Evolutionary conservation across 2,797 vertebrate species (phyloP).

Genomic region (Rhynchonycteris naso): DNA sequence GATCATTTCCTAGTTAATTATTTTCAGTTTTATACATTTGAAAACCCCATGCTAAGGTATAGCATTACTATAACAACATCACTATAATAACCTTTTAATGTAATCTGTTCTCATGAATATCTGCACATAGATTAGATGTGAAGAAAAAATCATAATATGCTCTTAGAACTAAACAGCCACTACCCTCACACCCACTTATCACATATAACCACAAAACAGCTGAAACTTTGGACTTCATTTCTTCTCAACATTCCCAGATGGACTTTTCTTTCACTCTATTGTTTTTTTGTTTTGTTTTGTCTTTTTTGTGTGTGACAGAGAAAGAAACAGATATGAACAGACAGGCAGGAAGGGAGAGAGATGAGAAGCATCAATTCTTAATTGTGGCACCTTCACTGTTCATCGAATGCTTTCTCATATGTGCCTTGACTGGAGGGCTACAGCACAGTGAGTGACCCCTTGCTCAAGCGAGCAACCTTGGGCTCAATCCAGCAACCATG

Average conservation of each 20-base stretch:
- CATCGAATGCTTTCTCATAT: no score
- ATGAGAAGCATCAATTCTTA: no score
- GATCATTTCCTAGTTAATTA: slow-evolving; percentile 25
- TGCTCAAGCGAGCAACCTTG: no score
- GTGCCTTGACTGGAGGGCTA: no score
- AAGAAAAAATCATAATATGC: slow-evolving; percentile 4
- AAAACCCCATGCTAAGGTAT: slow-evolving; percentile 7
- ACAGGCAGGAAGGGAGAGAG: no score
- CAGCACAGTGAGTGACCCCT: no score
- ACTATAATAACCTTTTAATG: slow-evolving; percentile 20
- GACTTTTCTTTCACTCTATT: not conserved
- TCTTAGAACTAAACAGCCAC: not conserved
- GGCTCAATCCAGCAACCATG: no score
- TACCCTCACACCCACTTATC: not conserved
- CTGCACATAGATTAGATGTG: slow-evolving; percentile 6
- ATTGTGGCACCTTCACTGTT: no score
- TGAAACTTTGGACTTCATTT: not conserved
- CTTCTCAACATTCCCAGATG: not conserved
- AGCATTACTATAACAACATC: not conserved
- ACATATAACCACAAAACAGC: not conserved
- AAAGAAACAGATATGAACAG: no score
- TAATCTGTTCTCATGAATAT: slow-evolving; percentile 8
- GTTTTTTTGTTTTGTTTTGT: not conserved
- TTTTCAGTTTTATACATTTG: slow-evolving; percentile 40
- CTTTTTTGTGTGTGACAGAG: no score